Evolutionary conservation across 1,140 invertebrate genomes (phyloP).

Genomic region (Hormaphis cornu): DNA sequence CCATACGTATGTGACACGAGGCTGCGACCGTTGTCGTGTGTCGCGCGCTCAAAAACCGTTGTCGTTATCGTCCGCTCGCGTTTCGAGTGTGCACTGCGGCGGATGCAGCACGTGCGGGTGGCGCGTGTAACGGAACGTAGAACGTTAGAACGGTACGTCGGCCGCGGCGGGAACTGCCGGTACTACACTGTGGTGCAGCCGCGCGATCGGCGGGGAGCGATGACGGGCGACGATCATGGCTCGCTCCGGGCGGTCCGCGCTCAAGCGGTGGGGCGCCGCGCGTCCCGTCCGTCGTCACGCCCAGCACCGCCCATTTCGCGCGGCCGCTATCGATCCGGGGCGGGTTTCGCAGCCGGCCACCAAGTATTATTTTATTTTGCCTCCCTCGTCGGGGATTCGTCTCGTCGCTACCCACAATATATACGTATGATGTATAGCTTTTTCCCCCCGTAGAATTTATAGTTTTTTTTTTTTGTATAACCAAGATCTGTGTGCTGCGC

Average conservation of each 20-base stretch:
- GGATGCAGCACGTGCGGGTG: too few relatives aligned
- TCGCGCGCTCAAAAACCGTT: background rate
- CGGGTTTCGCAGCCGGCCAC: background rate
- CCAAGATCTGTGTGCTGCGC: too few relatives aligned
- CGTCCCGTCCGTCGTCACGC: background rate
- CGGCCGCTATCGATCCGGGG: conserved; percentile 17
- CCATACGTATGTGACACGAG: background rate
- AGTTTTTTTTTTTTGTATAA: too few relatives aligned
- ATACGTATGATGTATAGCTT: background rate
- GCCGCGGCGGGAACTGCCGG: too few relatives aligned
- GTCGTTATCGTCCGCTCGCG: background rate
- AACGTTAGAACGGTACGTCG: too few relatives aligned
- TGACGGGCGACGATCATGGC: background rate
- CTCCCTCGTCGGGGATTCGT: too few relatives aligned
- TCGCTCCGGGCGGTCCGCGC: background rate
- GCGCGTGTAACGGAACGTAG: too few relatives aligned
- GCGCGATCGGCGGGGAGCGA: background rate
- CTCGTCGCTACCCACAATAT: background rate
- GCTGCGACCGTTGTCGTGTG: background rate
- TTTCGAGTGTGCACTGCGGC: background rate
- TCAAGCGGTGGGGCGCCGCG: background rate
- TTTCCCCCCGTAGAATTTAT: background rate
- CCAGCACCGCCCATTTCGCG: conserved; percentile 7
- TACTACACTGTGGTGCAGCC: background rate
- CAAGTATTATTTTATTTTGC: too few relatives aligned